Base-by-base conservation (phyloP, 2,113 vertebrate species). In the Ardeotis arabs region DNA sequence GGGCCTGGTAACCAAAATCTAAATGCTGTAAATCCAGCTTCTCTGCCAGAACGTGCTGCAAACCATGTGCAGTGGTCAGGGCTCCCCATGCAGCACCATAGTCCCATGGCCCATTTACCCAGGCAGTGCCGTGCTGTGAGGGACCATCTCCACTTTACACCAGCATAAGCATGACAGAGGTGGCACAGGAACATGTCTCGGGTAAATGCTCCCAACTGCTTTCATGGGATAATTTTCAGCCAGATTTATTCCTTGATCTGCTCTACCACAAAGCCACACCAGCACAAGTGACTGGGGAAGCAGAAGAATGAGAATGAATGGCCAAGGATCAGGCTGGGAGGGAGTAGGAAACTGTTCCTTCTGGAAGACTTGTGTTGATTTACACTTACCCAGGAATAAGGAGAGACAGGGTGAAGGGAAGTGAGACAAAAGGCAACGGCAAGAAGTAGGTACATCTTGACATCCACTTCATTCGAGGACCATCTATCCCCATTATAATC, bases 81-180 rank as follows among this genome's bases (percentile, higher is more conserved):
- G 18, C 78, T 66, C 17, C 52, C 60, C 28, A 8, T 4, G 22
- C 15, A 50, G 35, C 4, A 0, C 41, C 1, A 1, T 17, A 37
- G 56, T 41, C 56, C 53, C 23, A 13, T 23, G 49, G 49, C 9
- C 6, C 4, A 0, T 41, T 87, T 72, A 29, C 59, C 41, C 1
- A 0, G n/a, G 29, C 18, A 49, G 27, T 22, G 49, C 22, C 3
- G 0, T 23, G 33, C 55, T 44, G 44, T 15, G 29, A 66, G 29
- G 29, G 11, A 55, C 55, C 45, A n/a, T 45, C 59, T 66, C 35
- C 41, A 60, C 25, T 49, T 21, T 58, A 27, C 41, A 62, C 12
- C 29, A 53, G n/a, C 18, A 31, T 16, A 72, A 33, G 35, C 25
- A 18, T 7, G 24, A 35, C 29, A 81, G 29, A 70, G 15, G 25